Conservation (phyloP, 2,888 invertebrate species). For the Rotaria macrura region DNA sequence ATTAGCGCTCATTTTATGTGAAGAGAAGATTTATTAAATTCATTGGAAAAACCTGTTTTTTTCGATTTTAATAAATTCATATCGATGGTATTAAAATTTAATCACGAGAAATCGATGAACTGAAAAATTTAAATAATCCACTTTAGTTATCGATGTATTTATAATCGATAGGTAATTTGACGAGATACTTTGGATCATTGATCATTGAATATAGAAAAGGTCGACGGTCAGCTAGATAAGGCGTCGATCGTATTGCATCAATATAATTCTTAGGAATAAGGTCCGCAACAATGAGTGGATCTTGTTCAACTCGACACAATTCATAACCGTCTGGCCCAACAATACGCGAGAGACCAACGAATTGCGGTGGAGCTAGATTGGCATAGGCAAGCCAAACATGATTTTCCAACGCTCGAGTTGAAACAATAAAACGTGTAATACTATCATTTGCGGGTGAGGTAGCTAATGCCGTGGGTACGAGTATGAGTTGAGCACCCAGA, state of each 20-base stretch:
- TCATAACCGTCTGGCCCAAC: not conserved
- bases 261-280: not conserved
- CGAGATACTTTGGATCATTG: not conserved
- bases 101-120: no score
- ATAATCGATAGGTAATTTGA: not conserved
- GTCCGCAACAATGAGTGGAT: not conserved
- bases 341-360: not conserved
- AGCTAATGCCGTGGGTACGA: not conserved
- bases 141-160: not conserved
- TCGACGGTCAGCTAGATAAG: not conserved
- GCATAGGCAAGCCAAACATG: slow-evolving; percentile 16
- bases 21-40: no score
- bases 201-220: not conserved
- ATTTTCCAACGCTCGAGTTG: slow-evolving; percentile 9
- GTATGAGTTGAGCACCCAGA: not conserved
- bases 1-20: no score
- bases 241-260: not conserved
- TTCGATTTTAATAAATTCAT: no score
- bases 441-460: not conserved
- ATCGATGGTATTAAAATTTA: no score
- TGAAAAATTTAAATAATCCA: not conserved
- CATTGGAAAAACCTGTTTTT: no score
- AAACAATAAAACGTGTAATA: not conserved
- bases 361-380: not conserved
- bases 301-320: not conserved